A percentile compares a stretch with the other conserved stretches of the same genome.
Evolutionary conservation across 2,113 vertebrate genomes (phyloP).

Genomic region (Mirza zaza): DNA sequence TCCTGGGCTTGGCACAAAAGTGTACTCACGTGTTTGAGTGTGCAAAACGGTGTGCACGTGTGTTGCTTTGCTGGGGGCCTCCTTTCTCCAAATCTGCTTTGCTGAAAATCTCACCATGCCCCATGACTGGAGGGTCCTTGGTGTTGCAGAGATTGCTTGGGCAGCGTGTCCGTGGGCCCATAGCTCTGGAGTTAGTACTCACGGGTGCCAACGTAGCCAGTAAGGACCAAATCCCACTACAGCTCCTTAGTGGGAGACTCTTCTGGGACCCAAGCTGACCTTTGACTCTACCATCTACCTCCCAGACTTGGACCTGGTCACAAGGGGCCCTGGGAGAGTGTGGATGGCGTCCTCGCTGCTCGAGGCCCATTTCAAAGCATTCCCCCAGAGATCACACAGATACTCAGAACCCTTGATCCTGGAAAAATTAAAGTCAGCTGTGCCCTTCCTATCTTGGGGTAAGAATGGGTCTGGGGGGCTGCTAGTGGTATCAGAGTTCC

Average conservation of each 20-base stretch:
- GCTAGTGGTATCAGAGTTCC: neutral
- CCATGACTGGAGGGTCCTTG: neutral
- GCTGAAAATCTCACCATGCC: neutral
- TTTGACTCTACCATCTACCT: neutral
- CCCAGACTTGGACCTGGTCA: constrained; percentile 79
- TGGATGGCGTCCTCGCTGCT: constrained; percentile 83
- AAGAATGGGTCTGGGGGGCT: neutral
- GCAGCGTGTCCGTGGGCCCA: constrained; percentile 58
- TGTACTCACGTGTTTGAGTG: neutral
- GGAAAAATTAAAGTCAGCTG: neutral
- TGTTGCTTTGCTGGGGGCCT: neutral
- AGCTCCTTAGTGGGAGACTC: neutral
- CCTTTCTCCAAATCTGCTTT: neutral
- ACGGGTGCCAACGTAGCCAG: neutral
- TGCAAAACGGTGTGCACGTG: neutral
- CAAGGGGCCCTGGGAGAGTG: constrained; percentile 88
- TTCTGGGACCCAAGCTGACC: neutral
- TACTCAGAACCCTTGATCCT: constrained; percentile 84
- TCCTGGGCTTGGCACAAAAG: neutral
- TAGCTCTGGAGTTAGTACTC: neutral
- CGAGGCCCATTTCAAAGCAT: constrained; percentile 89
- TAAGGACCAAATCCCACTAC: neutral
- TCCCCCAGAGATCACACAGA: constrained; percentile 89
- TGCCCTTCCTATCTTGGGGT: neutral
- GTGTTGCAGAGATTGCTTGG: neutral